Conservation (phyloP, 2,888 invertebrate genomes). For the Pachydiplax longipennis region DNA sequence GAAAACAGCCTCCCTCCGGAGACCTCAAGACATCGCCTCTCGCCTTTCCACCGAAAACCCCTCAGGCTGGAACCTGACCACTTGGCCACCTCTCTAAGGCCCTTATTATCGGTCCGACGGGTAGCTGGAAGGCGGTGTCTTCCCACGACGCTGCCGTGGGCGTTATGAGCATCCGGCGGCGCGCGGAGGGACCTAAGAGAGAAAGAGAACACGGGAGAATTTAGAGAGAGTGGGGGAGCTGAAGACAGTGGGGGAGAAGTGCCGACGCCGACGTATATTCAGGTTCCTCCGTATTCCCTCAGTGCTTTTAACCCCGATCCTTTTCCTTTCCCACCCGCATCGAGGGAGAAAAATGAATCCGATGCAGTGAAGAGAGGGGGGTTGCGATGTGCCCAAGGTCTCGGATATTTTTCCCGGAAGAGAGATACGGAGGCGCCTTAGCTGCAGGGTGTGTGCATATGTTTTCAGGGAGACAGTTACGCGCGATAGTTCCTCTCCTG, state of each 20-base stretch:
- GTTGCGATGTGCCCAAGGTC: too few relatives aligned
- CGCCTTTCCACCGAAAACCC: neutral
- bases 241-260: neutral
- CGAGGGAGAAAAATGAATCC: neutral
- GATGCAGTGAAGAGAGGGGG: neutral
- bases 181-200: neutral
- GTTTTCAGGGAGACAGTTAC: too few relatives aligned
- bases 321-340: neutral
- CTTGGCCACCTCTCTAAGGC: neutral
- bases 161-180: neutral
- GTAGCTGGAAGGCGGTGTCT: neutral
- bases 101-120: neutral
- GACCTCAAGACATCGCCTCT: neutral
- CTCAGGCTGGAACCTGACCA: slow-evolving; percentile 27
- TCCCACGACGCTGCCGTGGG: neutral
- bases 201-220: neutral
- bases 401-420: neutral
- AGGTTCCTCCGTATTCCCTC: neutral
- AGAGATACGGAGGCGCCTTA: neutral
- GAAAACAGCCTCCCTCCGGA: neutral
- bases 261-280: neutral
- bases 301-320: neutral
- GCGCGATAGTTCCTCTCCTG: too few relatives aligned
- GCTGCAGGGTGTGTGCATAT: neutral
- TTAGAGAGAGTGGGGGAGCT: neutral